These are phyloP conservation scores for Leptinotarsa texana DNA, from an alignment of 1,140 invertebrate species.

Conservation along the genomic window DNA sequence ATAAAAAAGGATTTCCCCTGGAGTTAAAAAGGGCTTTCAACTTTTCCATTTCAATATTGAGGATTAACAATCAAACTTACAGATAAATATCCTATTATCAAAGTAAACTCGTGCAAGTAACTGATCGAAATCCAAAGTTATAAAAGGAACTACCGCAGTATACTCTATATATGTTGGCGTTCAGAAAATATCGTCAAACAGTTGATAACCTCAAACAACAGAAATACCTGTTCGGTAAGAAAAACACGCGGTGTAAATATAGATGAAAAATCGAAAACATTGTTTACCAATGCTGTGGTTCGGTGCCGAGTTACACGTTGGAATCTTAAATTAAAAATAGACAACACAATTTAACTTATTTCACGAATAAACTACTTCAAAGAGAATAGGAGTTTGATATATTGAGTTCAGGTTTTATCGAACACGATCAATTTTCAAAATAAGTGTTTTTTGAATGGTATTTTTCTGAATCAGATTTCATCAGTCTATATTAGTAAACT, in stretches of 20 bases:
- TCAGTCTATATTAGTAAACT: too few relatives aligned
- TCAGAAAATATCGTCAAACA: background rate
- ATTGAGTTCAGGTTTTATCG: background rate
- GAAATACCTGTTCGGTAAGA: slow-evolving; percentile 2
- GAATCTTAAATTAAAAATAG: slow-evolving; percentile 7
- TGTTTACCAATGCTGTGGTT: background rate
- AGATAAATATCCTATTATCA: too few relatives aligned
- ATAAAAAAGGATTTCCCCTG: too few relatives aligned
- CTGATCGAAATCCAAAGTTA: too few relatives aligned
- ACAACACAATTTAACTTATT: slow-evolving; percentile 1
- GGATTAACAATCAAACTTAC: too few relatives aligned
- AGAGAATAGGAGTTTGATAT: background rate
- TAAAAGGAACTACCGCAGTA: too few relatives aligned
- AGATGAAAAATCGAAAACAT: slow-evolving; percentile 3
- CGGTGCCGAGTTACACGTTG: slow-evolving; percentile 1
- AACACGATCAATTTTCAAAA: background rate
- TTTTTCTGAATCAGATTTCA: too few relatives aligned
- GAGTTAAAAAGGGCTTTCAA: too few relatives aligned
- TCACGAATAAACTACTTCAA: background rate
- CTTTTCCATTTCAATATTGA: too few relatives aligned
- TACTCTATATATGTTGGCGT: too few relatives aligned
- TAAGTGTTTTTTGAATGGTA: too few relatives aligned
- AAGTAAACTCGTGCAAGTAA: too few relatives aligned
- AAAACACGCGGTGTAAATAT: background rate
- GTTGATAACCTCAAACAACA: background rate